Evolutionary conservation across 2,113 vertebrate species (phyloP).

Genomic region (Falcunculus frontatus): DNA sequence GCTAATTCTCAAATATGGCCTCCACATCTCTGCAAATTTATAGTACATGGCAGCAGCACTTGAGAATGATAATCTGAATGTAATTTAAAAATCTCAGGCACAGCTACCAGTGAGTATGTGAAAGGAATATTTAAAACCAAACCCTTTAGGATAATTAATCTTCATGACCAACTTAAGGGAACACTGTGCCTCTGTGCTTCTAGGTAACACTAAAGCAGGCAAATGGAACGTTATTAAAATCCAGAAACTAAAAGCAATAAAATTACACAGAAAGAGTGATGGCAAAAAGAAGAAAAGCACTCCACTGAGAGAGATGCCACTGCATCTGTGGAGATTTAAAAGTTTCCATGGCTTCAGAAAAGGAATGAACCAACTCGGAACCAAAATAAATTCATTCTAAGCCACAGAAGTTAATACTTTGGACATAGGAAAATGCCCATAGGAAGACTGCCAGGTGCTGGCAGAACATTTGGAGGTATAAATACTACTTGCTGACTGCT

Average conservation of each 20-base stretch:
- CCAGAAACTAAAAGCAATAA: not conserved
- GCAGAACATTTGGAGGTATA: slow-evolving; percentile 19
- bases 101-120: not conserved
- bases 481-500: not conserved
- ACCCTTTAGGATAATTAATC: not conserved
- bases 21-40: not conserved
- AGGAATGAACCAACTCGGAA: not conserved
- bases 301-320: not conserved
- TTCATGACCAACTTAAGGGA: not conserved
- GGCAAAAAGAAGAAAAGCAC: not conserved
- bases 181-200: not conserved
- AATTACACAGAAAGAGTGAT: not conserved
- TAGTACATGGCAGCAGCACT: not conserved
- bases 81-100: not conserved
- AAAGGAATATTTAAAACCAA: not conserved
- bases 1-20: not conserved
- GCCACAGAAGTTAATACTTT: not conserved
- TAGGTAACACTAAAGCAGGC: not conserved
- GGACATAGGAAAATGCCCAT: not conserved
- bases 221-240: not conserved
- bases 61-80: not conserved
- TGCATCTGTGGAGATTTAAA: not conserved
- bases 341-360: slow-evolving; percentile 26
- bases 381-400: not conserved
- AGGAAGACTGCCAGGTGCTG: not conserved